Base-by-base conservation (phyloP, 2,888 invertebrate species). In the Acanthococcus lagerstroemiae region DNA sequence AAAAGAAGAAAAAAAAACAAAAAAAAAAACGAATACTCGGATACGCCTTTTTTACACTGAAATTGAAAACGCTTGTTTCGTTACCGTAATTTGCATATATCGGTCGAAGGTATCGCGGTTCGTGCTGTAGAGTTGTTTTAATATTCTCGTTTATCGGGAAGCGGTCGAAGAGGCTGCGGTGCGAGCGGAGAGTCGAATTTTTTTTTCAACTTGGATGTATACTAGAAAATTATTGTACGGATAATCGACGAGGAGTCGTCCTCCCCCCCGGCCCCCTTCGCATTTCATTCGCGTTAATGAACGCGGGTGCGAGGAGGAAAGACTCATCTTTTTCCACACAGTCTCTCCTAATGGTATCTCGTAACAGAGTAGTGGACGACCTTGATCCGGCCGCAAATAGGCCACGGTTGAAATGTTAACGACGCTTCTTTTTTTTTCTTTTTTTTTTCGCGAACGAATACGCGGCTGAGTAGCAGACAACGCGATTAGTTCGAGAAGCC, bases 381-480 rank as follows among this genome's bases (percentile, higher is more conserved):
- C 63, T 63, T 63, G 63, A 63, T 63, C 63, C 54, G 37, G n/a
- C 25, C 54, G 63, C 63, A 63, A 63, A 63, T 63, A 50, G 63
- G 63, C 63, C 63, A 63, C 63, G 63, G 63, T 54, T 63, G n/a
- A 54, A 63, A 54, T 50, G 19, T 37, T 54, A 46, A 54, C 54
- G 5, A 15, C 19, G 19, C 19, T 45, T 45, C 4, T 6, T 19
- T 45, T 45, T 45, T 45, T 45, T 45, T 15, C 15, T 19, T 45
- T 6, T 45, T 15, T 45, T 37, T 37, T 37, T 37, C 15, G 7
- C 37, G 12, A 9, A 9, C 15, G 6, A 37, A 9, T 37, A 9
- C 15, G 37, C 37, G 6, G 7, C 7, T 45, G 17, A 17, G 6
- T 15, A 15, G 15, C 46, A 15, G 4, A 17, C 46, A 19, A n/a